Base-by-base conservation (phyloP, 2,888 invertebrate genomes). In the Cephus sareptanus region DNA sequence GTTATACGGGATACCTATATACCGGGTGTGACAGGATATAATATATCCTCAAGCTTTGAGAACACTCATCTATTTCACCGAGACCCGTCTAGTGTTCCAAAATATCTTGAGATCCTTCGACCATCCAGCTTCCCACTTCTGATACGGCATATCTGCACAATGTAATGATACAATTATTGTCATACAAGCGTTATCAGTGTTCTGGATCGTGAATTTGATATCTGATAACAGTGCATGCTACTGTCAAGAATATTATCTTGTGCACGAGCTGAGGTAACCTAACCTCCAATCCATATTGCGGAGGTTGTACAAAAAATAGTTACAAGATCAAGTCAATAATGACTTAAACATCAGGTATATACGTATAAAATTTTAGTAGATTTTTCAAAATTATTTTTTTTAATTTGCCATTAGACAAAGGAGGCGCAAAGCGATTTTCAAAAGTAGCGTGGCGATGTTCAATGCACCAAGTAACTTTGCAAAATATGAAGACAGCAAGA, bases 1-100 rank as follows among this genome's bases (percentile, higher is more conserved):
- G 79, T 82, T 79, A 79, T 79, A 79, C 81, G 73, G 77, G 81
- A 80, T 79, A 83, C 80, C 79, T 79, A 79, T 79, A 75, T 80
- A 84, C 82, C 77, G 79, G 75, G 75, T 74, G 68, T n/a, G 37
- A 71, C 75, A 76, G 40, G 9, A 56, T 56, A 23, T 0, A 56
- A 23, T 23, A 6, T 2, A 40, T 40, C 6, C 15, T 56, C 40
- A 6, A 40, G 40, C 15, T 40, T 15, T 40, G 15, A 40, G 40
- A 23, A 56, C 40, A 15, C 40, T 4, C 15, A 1, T 56, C 40
- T 56, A 9, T 56, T 23, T 6, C 23, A 23, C 6, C 9, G 6
- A 56, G 23, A 56, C 23, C 40, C 0, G 2, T 9, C 23, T 0
- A 2, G 23, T 23, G 6, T 56, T 23, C 15, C 9, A 1, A 56